Evolutionary conservation across 1,140 invertebrate genomes (phyloP).

Genomic region (Thereuonema tuberculata): DNA sequence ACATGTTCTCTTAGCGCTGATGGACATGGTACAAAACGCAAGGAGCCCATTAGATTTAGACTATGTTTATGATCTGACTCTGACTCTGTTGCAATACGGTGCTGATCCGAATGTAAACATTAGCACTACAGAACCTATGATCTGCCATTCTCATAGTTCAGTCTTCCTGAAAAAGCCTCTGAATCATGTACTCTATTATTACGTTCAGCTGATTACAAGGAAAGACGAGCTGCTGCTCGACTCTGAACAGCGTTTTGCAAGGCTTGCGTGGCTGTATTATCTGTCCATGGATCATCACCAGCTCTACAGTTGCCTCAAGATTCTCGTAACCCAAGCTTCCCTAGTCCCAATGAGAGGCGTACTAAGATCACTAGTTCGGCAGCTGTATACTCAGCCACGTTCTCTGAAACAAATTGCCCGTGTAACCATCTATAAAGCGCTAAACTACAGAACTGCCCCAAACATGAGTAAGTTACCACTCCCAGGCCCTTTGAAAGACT

Average conservation of each 20-base stretch:
- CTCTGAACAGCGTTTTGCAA: conserved; percentile 43
- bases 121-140: conserved; percentile 28
- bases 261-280: conserved; percentile 50
- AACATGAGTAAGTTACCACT: conserved; percentile 49
- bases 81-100: conserved; percentile 49
- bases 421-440: conserved; percentile 45
- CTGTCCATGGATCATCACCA: conserved; percentile 49
- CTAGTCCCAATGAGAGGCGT: conserved; percentile 47
- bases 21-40: conserved; percentile 56
- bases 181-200: conserved; percentile 47
- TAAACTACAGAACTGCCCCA: conserved; percentile 44
- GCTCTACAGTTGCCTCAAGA: conserved; percentile 43
- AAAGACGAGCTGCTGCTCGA: conserved; percentile 49
- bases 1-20: conserved; percentile 46
- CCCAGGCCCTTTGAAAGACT: conserved; percentile 49
- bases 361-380: conserved; percentile 43
- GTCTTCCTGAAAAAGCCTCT: conserved; percentile 45
- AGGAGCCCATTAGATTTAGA: conserved; percentile 44
- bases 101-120: conserved; percentile 44
- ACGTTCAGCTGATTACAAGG: conserved; percentile 47
- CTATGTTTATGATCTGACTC: conserved; percentile 50
- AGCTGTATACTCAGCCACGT: conserved; percentile 43
- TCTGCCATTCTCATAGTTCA: conserved; percentile 36
- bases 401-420: conserved; percentile 41
- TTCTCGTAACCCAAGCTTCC: conserved; percentile 45